Evolutionary conservation across 2,797 vertebrate species (phyloP).

Genomic region (Phrynocephalus forsythii): DNA sequence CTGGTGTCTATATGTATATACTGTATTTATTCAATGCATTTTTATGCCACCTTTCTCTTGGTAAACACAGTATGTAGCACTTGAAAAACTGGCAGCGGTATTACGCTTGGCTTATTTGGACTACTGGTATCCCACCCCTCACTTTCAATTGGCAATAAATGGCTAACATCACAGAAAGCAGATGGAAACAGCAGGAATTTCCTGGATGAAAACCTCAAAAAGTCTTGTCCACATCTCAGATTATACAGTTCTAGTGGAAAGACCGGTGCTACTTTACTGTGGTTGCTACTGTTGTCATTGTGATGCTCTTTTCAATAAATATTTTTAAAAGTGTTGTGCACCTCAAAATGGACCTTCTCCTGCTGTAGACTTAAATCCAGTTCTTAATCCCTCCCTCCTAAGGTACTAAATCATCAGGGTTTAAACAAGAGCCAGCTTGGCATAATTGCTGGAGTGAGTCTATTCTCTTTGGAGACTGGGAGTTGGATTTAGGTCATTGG

Average conservation of each 20-base stretch:
- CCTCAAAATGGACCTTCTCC: not conserved
- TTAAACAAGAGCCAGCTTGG: not conserved
- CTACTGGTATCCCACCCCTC: not conserved
- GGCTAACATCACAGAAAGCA: not conserved
- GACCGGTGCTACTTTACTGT: too few relatives aligned
- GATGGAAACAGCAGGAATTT: not conserved
- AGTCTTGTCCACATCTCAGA: not conserved
- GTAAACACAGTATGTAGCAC: not conserved
- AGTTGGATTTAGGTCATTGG: too few relatives aligned
- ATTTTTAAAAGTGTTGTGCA: not conserved
- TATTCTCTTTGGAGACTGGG: not conserved
- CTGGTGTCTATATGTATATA: slow-evolving; percentile 15
- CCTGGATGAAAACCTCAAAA: not conserved
- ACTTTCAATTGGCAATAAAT: not conserved
- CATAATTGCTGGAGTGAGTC: not conserved
- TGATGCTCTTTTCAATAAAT: not conserved
- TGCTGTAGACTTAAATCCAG: not conserved
- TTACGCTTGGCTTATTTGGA: not conserved
- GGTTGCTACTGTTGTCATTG: too few relatives aligned
- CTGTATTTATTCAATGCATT: not conserved
- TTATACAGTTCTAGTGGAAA: too few relatives aligned
- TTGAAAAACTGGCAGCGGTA: not conserved
- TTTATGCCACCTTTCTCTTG: not conserved
- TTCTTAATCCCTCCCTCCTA: not conserved
- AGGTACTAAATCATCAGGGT: not conserved